A percentile compares a stretch with the other conserved stretches of the same genome.
These are phyloP conservation scores for Philypnodon macrostomus DNA, from an alignment of 2,797 vertebrate genomes.

Conservation along the genomic window DNA sequence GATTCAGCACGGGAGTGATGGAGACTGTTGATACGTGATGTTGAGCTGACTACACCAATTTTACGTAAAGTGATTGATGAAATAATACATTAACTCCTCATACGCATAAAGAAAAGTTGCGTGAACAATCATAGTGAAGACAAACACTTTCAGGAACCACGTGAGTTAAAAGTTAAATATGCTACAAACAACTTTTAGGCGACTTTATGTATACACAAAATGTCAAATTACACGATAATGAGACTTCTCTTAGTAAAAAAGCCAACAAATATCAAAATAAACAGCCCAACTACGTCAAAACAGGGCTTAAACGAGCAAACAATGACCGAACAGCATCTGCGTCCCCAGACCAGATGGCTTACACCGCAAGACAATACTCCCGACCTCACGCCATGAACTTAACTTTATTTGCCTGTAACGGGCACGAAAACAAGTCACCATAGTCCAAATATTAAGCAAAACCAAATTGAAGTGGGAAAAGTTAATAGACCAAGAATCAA, in stretches of 20 bases:
- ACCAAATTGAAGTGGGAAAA: background rate
- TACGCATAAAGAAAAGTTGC: too few species aligned
- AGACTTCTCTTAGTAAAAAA: too few species aligned
- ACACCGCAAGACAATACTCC: slow-evolving; percentile 69
- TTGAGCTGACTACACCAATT: slow-evolving; percentile 62
- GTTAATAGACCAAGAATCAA: background rate
- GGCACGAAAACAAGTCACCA: background rate
- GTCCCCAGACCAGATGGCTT: slow-evolving; percentile 70
- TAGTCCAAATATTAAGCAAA: accelerated
- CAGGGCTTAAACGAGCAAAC: slow-evolving; percentile 59
- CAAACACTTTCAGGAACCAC: too few species aligned
- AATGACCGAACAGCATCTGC: slow-evolving; percentile 74
- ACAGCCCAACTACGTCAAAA: slow-evolving; percentile 36
- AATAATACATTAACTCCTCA: slow-evolving; percentile 8
- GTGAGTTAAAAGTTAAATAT: too few species aligned
- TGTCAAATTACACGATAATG: background rate
- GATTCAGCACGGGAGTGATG: slow-evolving; percentile 53
- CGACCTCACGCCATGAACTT: slow-evolving; percentile 62
- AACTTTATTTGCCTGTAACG: slow-evolving; percentile 46
- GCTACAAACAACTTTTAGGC: too few species aligned
- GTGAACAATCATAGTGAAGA: background rate
- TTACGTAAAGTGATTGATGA: slow-evolving; percentile 33
- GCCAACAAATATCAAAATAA: background rate
- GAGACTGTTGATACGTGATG: slow-evolving; percentile 65
- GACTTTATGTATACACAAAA: background rate